Evolutionary conservation across 2,113 vertebrate genomes (phyloP).

Genomic region (Cathartes aura): DNA sequence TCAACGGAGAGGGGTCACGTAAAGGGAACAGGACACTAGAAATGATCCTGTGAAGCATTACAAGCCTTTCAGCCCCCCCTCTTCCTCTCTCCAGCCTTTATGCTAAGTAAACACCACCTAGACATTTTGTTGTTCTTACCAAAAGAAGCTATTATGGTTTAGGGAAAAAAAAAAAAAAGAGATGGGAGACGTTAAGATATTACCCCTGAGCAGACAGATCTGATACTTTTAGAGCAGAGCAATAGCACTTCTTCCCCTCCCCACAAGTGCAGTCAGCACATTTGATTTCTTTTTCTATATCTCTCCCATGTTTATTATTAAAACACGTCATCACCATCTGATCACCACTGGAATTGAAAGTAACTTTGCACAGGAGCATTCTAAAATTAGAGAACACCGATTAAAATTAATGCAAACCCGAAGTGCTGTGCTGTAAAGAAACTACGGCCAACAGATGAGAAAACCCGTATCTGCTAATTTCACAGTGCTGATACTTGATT

Average conservation of each 20-base stretch:
- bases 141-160: background rate
- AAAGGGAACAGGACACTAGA: background rate
- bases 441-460: background rate
- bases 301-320: constrained; percentile 32
- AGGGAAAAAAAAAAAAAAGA: background rate
- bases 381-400: background rate
- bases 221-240: constrained; percentile 18
- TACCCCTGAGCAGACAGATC: background rate
- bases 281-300: constrained; percentile 19
- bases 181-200: background rate
- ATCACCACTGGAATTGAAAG: constrained; percentile 6
- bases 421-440: background rate
- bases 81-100: background rate
- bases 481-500: background rate
- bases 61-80: background rate
- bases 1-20: background rate
- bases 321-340: background rate
- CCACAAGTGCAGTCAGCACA: background rate
- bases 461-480: background rate
- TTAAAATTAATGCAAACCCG: background rate
- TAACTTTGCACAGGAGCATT: constrained; percentile 36
- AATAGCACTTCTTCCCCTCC: background rate
- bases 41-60: background rate
- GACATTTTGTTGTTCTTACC: background rate
- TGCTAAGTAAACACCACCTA: background rate